Percentiles rank a stretch among this genome's conserved stretches.
phyloP scores from a whole-genome alignment of 2,113 vertebrate genomes.

The rat (Rattus norvegicus) region GRCr8 NC_086028.1:25200501-25201000 shows the following conservation, averaged over 20 bases:
- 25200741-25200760: not conserved
- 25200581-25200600: not conserved
- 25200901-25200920: not conserved
- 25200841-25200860: conserved; percentile 9
- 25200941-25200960: not conserved
- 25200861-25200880: not conserved
- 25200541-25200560: not conserved
- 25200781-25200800: not conserved
- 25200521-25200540: conserved; percentile 64
- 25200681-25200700: not conserved
- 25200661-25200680: not conserved
- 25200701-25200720: not conserved
- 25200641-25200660: conserved; percentile 47
- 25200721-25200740: not conserved
- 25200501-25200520: conserved; percentile 66
- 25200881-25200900: not conserved
- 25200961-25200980: not conserved
- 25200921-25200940: not conserved
- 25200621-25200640: not conserved
- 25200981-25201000: not conserved
- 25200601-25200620: not conserved
- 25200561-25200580: not conserved
- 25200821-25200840: not conserved
- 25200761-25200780: not conserved
- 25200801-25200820: not conserved